Conservation (phyloP, 2,888 invertebrate species). For the Ommatoiulus sabulosus region DNA sequence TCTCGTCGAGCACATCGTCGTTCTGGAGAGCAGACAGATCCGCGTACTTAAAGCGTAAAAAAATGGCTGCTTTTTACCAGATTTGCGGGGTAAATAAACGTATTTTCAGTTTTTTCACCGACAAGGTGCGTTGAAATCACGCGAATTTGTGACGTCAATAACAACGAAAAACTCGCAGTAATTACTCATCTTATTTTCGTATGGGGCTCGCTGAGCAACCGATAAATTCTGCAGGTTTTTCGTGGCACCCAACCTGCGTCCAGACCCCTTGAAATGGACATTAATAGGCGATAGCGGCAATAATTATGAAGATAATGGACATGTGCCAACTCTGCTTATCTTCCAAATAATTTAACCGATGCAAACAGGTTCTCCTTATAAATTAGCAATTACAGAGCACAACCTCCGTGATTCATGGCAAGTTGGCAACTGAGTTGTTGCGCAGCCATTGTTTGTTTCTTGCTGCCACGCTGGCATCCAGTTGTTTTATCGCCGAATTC, state of each 20-base stretch:
- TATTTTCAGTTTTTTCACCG: no score
- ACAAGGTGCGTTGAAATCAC: not conserved
- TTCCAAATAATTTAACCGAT: not conserved
- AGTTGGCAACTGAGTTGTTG: not conserved
- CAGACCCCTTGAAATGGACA: not conserved
- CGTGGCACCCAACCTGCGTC: not conserved
- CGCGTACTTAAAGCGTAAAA: no score
- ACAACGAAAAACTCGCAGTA: no score
- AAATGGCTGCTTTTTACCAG: no score
- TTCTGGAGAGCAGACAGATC: no score
- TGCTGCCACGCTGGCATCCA: constrained; percentile 42
- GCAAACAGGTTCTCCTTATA: constrained; percentile 45
- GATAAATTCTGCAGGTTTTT: not conserved
- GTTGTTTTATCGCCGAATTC: constrained; percentile 30
- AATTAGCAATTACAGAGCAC: constrained; percentile 25
- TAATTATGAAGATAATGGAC: constrained; percentile 11
- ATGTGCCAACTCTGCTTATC: constrained; percentile 10
- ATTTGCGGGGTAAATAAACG: no score
- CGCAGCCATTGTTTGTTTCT: not conserved
- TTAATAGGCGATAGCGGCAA: constrained; percentile 23
- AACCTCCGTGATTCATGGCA: constrained; percentile 24
- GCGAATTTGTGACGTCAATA: no score
- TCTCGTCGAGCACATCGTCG: no score
- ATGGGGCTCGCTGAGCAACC: no score
- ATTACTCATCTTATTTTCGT: no score